phyloP scores from a whole-genome alignment of 2,797 vertebrate genomes.

The Microtus californicus region DNA sequence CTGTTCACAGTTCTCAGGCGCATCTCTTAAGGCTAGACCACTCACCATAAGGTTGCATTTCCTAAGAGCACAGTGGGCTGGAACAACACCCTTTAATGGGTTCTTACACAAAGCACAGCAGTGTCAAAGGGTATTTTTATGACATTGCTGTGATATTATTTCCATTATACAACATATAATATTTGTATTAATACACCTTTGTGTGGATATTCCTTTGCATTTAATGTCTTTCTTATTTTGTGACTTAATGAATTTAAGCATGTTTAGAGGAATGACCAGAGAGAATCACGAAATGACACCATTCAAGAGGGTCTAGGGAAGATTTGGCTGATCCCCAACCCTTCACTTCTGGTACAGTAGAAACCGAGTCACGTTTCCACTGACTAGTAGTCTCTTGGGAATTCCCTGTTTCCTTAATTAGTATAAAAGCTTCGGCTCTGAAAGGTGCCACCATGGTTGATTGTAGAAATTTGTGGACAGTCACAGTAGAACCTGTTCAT shows the following conservation, averaged over 20 bases:
- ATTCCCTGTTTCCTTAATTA: neutral
- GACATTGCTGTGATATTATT: neutral
- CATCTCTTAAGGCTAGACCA: neutral
- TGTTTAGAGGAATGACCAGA: neutral
- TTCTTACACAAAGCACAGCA: neutral
- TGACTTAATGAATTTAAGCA: neutral
- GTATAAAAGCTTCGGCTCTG: neutral
- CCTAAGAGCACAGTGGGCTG: neutral
- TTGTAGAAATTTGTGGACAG: neutral
- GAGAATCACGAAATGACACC: neutral
- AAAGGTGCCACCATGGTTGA: neutral
- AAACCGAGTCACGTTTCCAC: neutral
- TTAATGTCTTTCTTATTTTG: constrained; percentile 32
- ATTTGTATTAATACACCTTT: neutral
- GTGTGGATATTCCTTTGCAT: neutral
- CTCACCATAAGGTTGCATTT: neutral
- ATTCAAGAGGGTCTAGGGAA: neutral
- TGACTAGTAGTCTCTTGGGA: neutral
- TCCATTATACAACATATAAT: neutral
- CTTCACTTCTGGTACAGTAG: neutral
- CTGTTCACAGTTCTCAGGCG: neutral
- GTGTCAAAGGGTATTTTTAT: neutral
- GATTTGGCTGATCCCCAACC: neutral
- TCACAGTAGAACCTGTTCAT: neutral
- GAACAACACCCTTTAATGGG: neutral